phyloP scores from a whole-genome alignment of 2,113 vertebrate species.

The Oreochromis spilurus region DNA sequence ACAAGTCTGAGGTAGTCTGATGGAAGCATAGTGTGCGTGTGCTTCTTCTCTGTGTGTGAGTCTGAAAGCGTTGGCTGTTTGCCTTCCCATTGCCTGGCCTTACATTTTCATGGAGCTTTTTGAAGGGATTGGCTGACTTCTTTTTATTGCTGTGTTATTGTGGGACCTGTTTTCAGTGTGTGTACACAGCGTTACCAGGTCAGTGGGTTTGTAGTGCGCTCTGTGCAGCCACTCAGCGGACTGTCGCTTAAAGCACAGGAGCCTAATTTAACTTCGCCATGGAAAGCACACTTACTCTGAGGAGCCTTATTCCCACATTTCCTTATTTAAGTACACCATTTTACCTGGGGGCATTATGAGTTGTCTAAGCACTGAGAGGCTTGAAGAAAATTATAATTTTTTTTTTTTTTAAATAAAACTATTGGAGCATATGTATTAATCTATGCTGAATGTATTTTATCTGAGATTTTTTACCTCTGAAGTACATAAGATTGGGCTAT shows the following conservation, averaged over 20 bases:
- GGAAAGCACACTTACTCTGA: background rate
- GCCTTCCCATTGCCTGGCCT: background rate
- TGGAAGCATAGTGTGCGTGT: background rate
- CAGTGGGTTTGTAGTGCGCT: constrained; percentile 31
- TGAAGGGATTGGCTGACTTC: background rate
- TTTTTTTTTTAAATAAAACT: background rate
- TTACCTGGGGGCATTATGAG: background rate
- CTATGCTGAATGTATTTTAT: background rate
- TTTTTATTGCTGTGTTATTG: constrained; percentile 21
- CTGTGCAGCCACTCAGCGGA: background rate
- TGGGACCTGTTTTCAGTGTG: background rate
- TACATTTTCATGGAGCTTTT: background rate
- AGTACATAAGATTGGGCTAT: background rate
- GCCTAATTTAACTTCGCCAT: background rate
- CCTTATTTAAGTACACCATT: background rate
- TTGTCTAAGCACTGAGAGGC: background rate
- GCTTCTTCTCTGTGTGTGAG: background rate
- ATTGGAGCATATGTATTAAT: background rate
- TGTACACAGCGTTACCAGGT: constrained; percentile 34
- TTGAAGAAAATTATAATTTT: background rate
- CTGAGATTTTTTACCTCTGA: background rate
- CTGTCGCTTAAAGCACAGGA: background rate
- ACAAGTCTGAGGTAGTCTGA: background rate
- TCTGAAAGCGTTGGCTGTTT: background rate
- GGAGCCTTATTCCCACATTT: background rate